Base-by-base conservation (phyloP, 2,113 vertebrate genomes). In the Barnardius zonarius region DNA sequence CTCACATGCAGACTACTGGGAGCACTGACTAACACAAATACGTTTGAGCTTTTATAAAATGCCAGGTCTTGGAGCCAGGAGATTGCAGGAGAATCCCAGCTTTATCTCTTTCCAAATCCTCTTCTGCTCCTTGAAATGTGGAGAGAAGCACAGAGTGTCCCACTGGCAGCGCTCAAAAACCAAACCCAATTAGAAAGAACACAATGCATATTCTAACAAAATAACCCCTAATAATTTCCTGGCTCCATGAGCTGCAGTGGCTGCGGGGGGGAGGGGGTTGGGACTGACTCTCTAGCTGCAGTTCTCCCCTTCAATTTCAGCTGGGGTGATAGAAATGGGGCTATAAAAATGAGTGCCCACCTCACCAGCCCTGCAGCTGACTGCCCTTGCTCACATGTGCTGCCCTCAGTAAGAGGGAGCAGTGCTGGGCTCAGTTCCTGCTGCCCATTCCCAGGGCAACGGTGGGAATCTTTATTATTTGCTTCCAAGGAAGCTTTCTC, bases 51-150 rank as follows among this genome's bases (percentile, higher is more conserved):
- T 92, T 91, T 59, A 91, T 92, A 82, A 97, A 95, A 93, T 57
- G 66, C 91, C 81, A 92, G 49, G 52, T 91, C 63, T 74, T 66
- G 63, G 57, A 92, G 76, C 70, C 86, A 93, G 74, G 74, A 87
- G 86, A 76, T 37, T 79, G 25, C 67, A 93, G 83, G 83, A 93
- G 66, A 91, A 93, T 89, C 92, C 39, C 19, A 7, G 74, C 63
- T 95, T 96, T 83, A 51, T 73, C 80, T 90, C 70, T 69, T 89
- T 95, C 83, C 90, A 95, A 85, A 85, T 85, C n/a, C 49, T 83
- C 30, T 94, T 92, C 57, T 84, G 37, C 24, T 93, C 52, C 41
- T 51, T 82, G 70, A 54, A 59, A 86, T 4, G 28, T 85, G 59
- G 83, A 89, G 54, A 82, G 70, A 82, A 73, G 83, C 61, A 92